Evolutionary conservation across 1,140 invertebrate genomes (phyloP).

Genomic region (Charaxes varanes): DNA sequence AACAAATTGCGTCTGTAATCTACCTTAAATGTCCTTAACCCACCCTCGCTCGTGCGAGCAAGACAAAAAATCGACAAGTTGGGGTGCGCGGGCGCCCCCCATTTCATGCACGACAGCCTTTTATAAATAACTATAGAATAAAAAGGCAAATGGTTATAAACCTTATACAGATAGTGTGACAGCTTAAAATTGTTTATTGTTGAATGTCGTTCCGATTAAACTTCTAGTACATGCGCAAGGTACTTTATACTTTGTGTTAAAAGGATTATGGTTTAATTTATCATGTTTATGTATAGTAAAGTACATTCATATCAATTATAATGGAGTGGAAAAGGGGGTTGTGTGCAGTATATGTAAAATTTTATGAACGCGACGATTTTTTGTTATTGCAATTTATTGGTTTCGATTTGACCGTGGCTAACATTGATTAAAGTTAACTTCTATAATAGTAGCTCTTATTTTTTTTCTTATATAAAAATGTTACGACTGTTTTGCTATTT

Average conservation of each 20-base stretch:
- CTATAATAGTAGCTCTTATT: no score
- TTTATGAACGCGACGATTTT: slow-evolving; percentile 11
- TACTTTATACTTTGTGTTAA: neutral
- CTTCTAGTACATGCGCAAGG: no score
- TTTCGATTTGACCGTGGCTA: no score
- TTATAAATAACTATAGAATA: slow-evolving; percentile 15
- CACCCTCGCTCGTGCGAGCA: slow-evolving; percentile 18
- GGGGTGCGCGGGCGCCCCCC: slow-evolving; percentile 34
- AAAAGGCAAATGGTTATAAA: neutral
- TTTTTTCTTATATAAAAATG: no score
- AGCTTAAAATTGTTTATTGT: neutral
- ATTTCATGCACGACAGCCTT: slow-evolving; percentile 16
- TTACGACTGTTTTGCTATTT: no score
- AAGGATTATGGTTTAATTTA: neutral
- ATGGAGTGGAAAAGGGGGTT: slow-evolving; percentile 1
- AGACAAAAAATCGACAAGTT: slow-evolving; percentile 20
- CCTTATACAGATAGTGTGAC: neutral
- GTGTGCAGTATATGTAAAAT: slow-evolving; percentile 13
- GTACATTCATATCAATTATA: slow-evolving; percentile 2
- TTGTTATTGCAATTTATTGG: slow-evolving; percentile 6
- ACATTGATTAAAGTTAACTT: no score
- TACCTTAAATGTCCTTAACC: slow-evolving; percentile 3
- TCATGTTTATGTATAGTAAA: neutral
- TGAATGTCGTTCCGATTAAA: no score
- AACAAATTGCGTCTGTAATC: neutral